A percentile compares a stretch with the other conserved stretches of the same genome.
Conservation (phyloP, 2,888 invertebrate genomes). For the Agrotis exclamationis region DNA sequence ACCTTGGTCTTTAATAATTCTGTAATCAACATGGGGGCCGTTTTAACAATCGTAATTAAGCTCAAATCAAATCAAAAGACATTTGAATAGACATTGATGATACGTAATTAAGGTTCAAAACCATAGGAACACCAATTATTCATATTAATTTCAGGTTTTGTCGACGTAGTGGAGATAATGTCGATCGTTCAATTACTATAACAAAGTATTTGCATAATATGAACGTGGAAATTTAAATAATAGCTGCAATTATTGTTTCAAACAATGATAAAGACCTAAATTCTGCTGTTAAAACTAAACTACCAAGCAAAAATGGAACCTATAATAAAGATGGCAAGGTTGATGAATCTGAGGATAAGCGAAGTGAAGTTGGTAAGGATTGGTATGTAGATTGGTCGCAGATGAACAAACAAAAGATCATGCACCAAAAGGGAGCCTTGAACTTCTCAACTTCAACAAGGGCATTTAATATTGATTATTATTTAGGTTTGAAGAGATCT, state of each 20-base stretch:
- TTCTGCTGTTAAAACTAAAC: neutral
- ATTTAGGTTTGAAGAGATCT: conserved; percentile 54
- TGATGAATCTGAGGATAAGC: neutral
- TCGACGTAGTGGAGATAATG: conserved; percentile 14
- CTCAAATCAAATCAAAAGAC: conserved; percentile 50
- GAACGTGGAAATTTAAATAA: conserved; percentile 44
- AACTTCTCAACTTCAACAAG: conserved; percentile 62
- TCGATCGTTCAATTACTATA: conserved; percentile 50
- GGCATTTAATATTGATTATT: conserved; percentile 56
- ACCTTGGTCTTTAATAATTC: conserved; percentile 33
- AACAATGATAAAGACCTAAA: conserved; percentile 18
- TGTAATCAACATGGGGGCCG: conserved; percentile 35
- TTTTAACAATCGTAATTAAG: conserved; percentile 42
- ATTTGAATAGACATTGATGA: conserved; percentile 44
- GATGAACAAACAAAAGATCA: conserved; percentile 59
- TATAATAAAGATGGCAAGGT: neutral
- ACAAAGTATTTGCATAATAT: conserved; percentile 53
- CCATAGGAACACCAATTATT: conserved; percentile 45
- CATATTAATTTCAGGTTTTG: conserved; percentile 14
- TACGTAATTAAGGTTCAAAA: conserved; percentile 39
- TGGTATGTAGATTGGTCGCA: conserved; percentile 52
- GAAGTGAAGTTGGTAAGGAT: conserved; percentile 24
- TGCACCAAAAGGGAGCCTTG: conserved; percentile 58
- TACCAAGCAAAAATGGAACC: conserved; percentile 24
- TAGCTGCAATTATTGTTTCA: conserved; percentile 48